Conservation (phyloP, 2,113 vertebrate genomes). For the Percopsis transmontana region DNA sequence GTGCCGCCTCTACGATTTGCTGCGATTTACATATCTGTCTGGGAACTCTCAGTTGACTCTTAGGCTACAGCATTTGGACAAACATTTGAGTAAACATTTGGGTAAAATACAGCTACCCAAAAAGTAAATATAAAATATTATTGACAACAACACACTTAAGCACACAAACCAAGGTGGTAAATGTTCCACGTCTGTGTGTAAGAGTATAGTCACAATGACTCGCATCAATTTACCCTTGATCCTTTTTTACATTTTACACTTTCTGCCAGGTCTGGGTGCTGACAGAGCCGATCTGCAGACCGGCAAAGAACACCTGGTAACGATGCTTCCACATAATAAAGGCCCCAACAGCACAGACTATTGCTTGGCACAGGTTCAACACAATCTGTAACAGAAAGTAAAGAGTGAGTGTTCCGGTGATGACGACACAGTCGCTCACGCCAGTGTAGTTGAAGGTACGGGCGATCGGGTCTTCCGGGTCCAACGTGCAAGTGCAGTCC, state of each 20-base stretch:
- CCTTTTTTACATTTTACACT: slow-evolving; percentile 66
- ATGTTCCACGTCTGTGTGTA: slow-evolving; percentile 12
- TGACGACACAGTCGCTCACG: slow-evolving; percentile 77
- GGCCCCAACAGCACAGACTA: slow-evolving; percentile 83
- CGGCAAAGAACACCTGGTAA: slow-evolving; percentile 94
- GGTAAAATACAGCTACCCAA: slow-evolving; percentile 43
- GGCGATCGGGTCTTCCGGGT: slow-evolving; percentile 82
- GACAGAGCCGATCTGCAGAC: slow-evolving; percentile 75
- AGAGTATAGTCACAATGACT: background rate
- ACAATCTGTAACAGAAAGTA: slow-evolving; percentile 88
- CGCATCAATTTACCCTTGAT: background rate
- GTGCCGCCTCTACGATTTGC: too few relatives aligned
- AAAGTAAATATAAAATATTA: slow-evolving; percentile 24
- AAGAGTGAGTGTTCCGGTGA: slow-evolving; percentile 81
- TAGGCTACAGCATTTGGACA: too few relatives aligned
- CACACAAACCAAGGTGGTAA: slow-evolving; percentile 22
- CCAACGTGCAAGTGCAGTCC: slow-evolving; percentile 84
- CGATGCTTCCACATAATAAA: slow-evolving; percentile 97
- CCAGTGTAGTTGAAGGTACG: slow-evolving; percentile 85
- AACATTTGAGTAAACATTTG: slow-evolving; percentile 60
- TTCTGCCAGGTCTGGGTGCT: slow-evolving; percentile 77
- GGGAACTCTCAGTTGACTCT: too few relatives aligned
- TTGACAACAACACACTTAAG: slow-evolving; percentile 18
- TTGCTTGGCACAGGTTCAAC: slow-evolving; percentile 84
- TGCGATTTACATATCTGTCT: too few relatives aligned